Evolutionary conservation across 2,888 invertebrate genomes (phyloP), one percentile per base, ranked within the genome.

Genomic region (Ormyrus nitidulus): DNA sequence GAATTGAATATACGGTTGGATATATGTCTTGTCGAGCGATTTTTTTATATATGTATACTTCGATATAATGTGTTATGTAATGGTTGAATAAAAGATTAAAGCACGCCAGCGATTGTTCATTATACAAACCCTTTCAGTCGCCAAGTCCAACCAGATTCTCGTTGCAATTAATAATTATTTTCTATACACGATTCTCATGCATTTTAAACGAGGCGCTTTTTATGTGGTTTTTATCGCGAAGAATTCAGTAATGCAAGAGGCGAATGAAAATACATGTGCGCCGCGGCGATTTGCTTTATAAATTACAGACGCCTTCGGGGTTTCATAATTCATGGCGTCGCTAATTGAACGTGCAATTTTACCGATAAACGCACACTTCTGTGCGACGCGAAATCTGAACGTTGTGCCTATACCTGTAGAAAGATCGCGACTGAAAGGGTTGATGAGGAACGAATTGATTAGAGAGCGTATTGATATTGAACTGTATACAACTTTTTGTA

Each of bases 71-170:
- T 69, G 11, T 77, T 77, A 34, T 72, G 64, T 68, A 48, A 34
- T 62, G 49, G 46, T 69, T 68, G 3, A 79, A 79, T 79, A 79
- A 79, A 78, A 51, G 5, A 56, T 49, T 69, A 46, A 56, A 74
- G 5, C 10, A 51, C 5, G 3, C 34, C 64, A 6, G 44, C 54
- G 13, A 61, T 44, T 51, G 8, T 68, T 80, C 56, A 76, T 80
- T 34, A 62, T 34, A 62, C 19, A 19, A 19, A 76, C 62, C 76
- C 80, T 80, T 76, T 76, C 80, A 76, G 75, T 80, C 76, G 68
- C 62, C 73, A 53, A 13, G 64, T 73, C 34, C 34, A 34, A 34
- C 34, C 34, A 34, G 34, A 34, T 34, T 34, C 34, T 49, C 9
- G 11, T 66, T 54, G 34, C 34, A 44, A 49, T 62, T 11, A 11